A percentile compares a stretch with the other conserved stretches of the same genome.
Conservation (phyloP, 2,888 invertebrate genomes). For the Phymatocera aterrima region DNA sequence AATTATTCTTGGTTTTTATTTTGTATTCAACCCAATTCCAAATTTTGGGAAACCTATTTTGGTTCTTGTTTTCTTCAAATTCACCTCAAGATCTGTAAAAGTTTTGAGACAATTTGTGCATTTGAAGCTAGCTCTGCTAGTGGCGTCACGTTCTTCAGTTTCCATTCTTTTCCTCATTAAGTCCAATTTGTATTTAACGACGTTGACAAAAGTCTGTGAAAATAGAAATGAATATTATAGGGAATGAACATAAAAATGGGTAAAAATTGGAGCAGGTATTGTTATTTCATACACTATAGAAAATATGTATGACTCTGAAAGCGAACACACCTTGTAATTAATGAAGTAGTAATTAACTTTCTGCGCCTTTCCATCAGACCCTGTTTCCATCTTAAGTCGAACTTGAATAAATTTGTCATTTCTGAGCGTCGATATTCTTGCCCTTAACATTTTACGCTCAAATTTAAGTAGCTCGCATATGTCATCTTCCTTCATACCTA, state of each 20-base stretch:
- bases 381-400: slow-evolving; percentile 95
- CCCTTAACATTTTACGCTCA: slow-evolving; percentile 94
- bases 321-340: slow-evolving; percentile 85
- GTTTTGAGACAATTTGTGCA: slow-evolving; percentile 94
- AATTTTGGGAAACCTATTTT: background rate
- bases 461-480: slow-evolving; percentile 94
- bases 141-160: slow-evolving; percentile 95
- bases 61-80: too few relatives aligned
- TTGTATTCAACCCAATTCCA: background rate
- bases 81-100: slow-evolving; percentile 94
- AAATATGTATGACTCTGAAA: background rate
- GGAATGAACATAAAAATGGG: slow-evolving; percentile 17
- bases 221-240: background rate
- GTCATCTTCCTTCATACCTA: slow-evolving; percentile 92
- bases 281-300: background rate
- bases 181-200: slow-evolving; percentile 97
- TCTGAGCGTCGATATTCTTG: slow-evolving; percentile 89
- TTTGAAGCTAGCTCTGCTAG: slow-evolving; percentile 96
- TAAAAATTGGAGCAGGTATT: background rate
- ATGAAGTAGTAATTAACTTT: slow-evolving; percentile 98
- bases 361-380: slow-evolving; percentile 94
- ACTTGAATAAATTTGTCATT: slow-evolving; percentile 97
- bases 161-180: slow-evolving; percentile 97
- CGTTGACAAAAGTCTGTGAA: slow-evolving; percentile 92
- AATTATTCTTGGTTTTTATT: too few relatives aligned